These are phyloP conservation scores for Trichogramma pretiosum DNA, from an alignment of 1,140 invertebrate species.

Conservation along the genomic window DNA sequence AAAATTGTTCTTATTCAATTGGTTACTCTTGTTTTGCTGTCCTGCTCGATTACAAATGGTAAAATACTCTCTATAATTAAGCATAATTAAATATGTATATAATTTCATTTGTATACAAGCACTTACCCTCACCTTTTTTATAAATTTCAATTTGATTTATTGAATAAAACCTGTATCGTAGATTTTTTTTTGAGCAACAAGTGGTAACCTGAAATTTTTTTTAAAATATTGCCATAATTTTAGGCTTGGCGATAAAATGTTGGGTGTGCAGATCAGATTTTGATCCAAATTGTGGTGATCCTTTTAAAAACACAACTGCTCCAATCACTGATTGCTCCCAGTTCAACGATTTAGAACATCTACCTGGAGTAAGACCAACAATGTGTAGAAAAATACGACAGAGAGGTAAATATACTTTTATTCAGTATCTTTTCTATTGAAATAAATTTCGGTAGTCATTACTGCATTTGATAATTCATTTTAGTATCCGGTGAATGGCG, in stretches of 20 bases:
- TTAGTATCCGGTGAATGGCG: constrained; percentile 83
- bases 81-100: neutral
- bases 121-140: neutral
- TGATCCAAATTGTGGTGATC: constrained; percentile 85
- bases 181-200: constrained; percentile 7
- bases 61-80: neutral
- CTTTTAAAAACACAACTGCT: constrained; percentile 83
- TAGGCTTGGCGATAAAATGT: constrained; percentile 73
- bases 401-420: constrained; percentile 58
- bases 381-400: constrained; percentile 91
- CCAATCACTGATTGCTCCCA: constrained; percentile 78
- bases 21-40: neutral
- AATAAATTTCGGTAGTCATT: neutral
- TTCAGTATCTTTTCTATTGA: neutral
- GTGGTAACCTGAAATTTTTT: neutral
- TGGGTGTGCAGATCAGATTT: constrained; percentile 83
- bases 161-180: neutral
- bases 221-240: constrained; percentile 14
- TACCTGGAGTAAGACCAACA: constrained; percentile 61
- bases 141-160: neutral
- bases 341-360: constrained; percentile 54
- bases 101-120: neutral
- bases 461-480: constrained; percentile 17
- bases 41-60: constrained; percentile 16
- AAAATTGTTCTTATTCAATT: constrained; percentile 3